Evolutionary conservation across 2,113 vertebrate species (phyloP).

Genomic region (Pomatostomus ruficeps): DNA sequence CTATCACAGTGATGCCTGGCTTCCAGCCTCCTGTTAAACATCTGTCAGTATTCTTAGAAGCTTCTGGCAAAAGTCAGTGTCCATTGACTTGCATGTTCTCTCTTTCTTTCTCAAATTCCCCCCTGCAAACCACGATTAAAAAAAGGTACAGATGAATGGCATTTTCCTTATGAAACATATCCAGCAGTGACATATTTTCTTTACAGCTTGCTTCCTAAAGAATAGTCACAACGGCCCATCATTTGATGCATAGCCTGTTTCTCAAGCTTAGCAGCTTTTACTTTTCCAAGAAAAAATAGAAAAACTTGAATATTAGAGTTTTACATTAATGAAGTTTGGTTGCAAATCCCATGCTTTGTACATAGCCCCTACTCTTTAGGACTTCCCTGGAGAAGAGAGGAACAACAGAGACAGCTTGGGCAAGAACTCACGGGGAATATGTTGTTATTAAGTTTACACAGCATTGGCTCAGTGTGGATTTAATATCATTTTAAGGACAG

Average conservation of each 20-base stretch:
- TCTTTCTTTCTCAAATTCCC: neutral
- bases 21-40: neutral
- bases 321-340: neutral
- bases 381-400: neutral
- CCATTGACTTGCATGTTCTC: neutral
- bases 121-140: neutral
- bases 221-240: neutral
- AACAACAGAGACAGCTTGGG: neutral
- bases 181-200: neutral
- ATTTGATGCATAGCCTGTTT: neutral
- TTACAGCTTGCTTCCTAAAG: neutral
- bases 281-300: neutral
- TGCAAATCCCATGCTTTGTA: neutral
- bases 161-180: neutral
- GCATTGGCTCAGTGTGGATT: neutral
- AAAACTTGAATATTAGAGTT: neutral
- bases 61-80: neutral
- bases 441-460: neutral
- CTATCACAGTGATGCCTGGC: neutral
- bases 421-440: neutral
- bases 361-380: neutral
- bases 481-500: conserved; percentile 28
- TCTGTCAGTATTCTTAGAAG: neutral
- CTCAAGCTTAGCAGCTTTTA: neutral
- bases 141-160: neutral